These are phyloP conservation scores for Lasioglossum malachurum DNA, from an alignment of 2,888 invertebrate species.

Conservation along the genomic window DNA sequence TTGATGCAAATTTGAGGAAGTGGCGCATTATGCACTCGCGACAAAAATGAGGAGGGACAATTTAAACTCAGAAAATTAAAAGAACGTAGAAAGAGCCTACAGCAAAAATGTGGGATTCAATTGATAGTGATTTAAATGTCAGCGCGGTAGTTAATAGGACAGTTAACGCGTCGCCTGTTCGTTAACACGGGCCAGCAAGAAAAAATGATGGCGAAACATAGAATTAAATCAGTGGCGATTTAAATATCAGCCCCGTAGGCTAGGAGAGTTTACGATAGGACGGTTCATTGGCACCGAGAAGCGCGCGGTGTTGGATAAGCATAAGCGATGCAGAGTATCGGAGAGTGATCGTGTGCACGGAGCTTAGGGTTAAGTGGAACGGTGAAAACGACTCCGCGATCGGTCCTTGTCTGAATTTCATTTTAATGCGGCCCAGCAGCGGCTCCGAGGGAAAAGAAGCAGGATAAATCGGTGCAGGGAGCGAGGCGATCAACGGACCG, in stretches of 20 bases:
- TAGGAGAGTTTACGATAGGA: background rate
- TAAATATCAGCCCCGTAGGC: background rate
- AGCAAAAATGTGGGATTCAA: background rate
- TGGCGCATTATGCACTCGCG: background rate
- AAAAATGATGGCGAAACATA: background rate
- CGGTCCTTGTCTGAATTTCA: constrained; percentile 28
- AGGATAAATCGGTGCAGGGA: constrained; percentile 23
- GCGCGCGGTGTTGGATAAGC: background rate
- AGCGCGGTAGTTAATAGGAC: background rate
- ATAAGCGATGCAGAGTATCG: background rate
- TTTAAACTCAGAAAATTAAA: no score
- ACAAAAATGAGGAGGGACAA: no score
- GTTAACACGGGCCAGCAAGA: background rate
- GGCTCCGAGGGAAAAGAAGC: background rate
- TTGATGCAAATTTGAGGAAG: background rate
- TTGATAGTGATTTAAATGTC: background rate
- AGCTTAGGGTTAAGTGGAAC: constrained; percentile 26
- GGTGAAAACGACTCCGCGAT: constrained; percentile 17
- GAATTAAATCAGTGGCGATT: background rate
- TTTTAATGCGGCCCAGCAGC: constrained; percentile 17
- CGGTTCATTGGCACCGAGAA: background rate
- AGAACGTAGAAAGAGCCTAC: background rate
- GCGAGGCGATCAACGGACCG: constrained; percentile 41
- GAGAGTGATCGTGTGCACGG: background rate
- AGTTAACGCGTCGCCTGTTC: background rate